Conservation (phyloP, 2,797 vertebrate genomes). For the Myotis myotis region DNA sequence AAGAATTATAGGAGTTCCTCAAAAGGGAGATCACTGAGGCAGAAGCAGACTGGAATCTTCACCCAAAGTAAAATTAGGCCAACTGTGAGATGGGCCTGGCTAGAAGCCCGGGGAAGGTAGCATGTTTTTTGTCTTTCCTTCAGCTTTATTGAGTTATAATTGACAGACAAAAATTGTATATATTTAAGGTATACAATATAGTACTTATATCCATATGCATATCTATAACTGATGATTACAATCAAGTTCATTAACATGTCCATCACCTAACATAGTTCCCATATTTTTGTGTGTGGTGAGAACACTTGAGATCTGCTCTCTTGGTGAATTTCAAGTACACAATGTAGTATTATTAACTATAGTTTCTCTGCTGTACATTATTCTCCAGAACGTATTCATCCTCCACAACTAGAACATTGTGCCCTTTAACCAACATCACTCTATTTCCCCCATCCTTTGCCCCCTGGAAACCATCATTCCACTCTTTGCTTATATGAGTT, state of each 20-base stretch:
- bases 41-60: not conserved
- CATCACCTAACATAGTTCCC: not conserved
- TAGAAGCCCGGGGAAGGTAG: not conserved
- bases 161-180: not conserved
- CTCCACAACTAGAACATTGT: not conserved
- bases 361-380: not conserved
- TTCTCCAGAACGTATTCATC: not conserved
- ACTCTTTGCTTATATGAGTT: not conserved
- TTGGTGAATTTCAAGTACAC: not conserved
- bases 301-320: not conserved
- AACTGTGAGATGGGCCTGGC: not conserved
- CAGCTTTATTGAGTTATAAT: not conserved
- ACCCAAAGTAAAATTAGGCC: not conserved
- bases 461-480: not conserved
- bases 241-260: not conserved
- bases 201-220: no score
- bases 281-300: not conserved
- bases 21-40: not conserved
- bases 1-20: not conserved
- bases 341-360: not conserved
- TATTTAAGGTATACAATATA: not conserved
- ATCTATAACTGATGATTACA: not conserved
- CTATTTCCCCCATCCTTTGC: fast-evolving
- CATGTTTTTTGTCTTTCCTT: not conserved
- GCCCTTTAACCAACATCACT: not conserved